A percentile compares a stretch with the other conserved stretches of the same genome.
Evolutionary conservation across 2,797 vertebrate species (phyloP).

Genomic region (Pipistrellus pipistrellus): DNA sequence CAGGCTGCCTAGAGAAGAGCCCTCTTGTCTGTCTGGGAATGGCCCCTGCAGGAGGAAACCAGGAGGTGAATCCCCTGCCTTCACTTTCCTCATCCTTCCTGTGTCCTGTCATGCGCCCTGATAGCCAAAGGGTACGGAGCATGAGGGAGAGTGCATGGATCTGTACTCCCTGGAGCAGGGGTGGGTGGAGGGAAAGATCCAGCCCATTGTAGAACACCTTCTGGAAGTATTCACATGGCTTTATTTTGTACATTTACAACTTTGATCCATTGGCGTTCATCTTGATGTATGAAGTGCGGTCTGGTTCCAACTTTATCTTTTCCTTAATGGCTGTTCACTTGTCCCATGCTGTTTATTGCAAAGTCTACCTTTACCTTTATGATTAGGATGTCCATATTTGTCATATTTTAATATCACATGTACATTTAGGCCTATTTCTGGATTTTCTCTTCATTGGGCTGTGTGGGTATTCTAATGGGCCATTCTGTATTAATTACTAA

Average conservation of each 20-base stretch:
- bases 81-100: accelerated
- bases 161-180: not conserved
- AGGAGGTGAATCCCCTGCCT: no score
- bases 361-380: not conserved
- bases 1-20: not conserved
- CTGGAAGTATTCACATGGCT: not conserved
- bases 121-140: not conserved
- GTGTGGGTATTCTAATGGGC: not conserved
- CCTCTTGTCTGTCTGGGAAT: accelerated
- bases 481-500: not conserved
- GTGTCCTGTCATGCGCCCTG: not conserved
- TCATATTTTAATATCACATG: no score
- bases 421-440: not conserved
- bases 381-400: not conserved
- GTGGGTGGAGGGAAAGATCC: not conserved
- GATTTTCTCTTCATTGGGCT: not conserved
- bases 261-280: not conserved
- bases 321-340: not conserved
- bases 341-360: not conserved
- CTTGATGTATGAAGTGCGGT: not conserved
- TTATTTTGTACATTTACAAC: not conserved
- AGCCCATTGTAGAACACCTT: not conserved
- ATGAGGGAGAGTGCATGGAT: no score
- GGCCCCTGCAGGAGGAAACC: not conserved
- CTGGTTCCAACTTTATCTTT: not conserved